Percentiles rank a stretch among this genome's conserved stretches.
Evolutionary conservation across 1,140 invertebrate species (phyloP).

Genomic region (Lucilia cuprina): DNA sequence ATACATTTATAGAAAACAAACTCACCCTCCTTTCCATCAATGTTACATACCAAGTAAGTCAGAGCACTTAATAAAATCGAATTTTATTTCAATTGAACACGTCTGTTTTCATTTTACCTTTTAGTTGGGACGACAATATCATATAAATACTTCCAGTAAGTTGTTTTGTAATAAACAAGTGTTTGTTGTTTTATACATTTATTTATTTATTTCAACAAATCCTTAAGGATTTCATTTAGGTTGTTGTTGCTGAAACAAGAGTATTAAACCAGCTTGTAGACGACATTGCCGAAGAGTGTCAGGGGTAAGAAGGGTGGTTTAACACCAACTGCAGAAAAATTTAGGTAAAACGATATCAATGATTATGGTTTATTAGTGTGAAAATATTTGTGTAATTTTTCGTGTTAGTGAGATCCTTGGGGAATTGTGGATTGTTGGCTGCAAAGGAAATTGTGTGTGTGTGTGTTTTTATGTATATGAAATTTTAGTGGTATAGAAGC

Average conservation of each 20-base stretch:
- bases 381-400: slow-evolving; percentile 33
- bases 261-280: not conserved
- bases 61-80: slow-evolving; percentile 62
- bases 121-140: not conserved
- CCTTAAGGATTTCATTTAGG: slow-evolving; percentile 21
- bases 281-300: too few relatives aligned
- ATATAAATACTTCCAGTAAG: slow-evolving; percentile 19
- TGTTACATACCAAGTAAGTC: not conserved
- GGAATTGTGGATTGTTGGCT: not conserved
- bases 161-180: slow-evolving; percentile 39
- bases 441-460: too few relatives aligned
- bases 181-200: not conserved
- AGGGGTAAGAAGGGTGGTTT: not conserved
- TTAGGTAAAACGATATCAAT: not conserved
- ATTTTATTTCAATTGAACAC: slow-evolving; percentile 52
- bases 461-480: too few relatives aligned
- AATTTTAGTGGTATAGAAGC: too few relatives aligned
- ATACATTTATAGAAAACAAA: not conserved
- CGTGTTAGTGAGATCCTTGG: slow-evolving; percentile 11
- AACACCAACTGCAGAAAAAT: not conserved
- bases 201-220: not conserved
- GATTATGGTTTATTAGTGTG: slow-evolving; percentile 34
- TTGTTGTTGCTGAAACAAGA: not conserved
- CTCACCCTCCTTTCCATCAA: not conserved
- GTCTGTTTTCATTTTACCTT: slow-evolving; percentile 30